Evolutionary conservation across 2,888 invertebrate genomes (phyloP).

Genomic region (Calameuta idolon): DNA sequence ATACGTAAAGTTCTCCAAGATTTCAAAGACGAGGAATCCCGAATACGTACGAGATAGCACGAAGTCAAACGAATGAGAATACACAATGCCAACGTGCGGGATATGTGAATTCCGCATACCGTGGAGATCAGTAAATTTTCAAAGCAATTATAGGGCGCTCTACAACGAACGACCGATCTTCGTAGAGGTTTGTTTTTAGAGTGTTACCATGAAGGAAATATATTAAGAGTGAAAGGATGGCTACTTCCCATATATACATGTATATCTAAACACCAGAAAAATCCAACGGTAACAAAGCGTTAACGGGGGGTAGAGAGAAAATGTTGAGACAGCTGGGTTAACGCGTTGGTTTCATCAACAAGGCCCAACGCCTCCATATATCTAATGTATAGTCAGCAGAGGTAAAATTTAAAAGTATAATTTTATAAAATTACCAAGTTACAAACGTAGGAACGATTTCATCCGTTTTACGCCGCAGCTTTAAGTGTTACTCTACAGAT

Average conservation of each 20-base stretch:
- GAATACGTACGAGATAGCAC: not conserved
- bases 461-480: not conserved
- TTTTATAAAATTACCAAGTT: not conserved
- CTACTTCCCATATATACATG: not conserved
- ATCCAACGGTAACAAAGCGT: not conserved
- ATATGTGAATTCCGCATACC: not conserved
- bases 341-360: not conserved
- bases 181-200: not conserved
- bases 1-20: not conserved
- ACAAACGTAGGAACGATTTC: not conserved
- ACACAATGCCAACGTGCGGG: not conserved
- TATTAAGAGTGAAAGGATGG: not conserved
- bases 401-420: not conserved
- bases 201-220: not conserved
- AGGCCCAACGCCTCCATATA: not conserved
- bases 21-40: not conserved
- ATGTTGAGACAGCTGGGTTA: not conserved
- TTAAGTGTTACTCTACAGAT: not conserved
- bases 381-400: not conserved
- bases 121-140: not conserved
- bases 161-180: not conserved
- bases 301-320: not conserved
- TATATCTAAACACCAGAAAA: not conserved
- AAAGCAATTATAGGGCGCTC: not conserved
- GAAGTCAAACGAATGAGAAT: not conserved